A percentile compares a stretch with the other conserved stretches of the same genome.
Conservation (phyloP, 2,888 invertebrate species). For the Gortyna flavago region DNA sequence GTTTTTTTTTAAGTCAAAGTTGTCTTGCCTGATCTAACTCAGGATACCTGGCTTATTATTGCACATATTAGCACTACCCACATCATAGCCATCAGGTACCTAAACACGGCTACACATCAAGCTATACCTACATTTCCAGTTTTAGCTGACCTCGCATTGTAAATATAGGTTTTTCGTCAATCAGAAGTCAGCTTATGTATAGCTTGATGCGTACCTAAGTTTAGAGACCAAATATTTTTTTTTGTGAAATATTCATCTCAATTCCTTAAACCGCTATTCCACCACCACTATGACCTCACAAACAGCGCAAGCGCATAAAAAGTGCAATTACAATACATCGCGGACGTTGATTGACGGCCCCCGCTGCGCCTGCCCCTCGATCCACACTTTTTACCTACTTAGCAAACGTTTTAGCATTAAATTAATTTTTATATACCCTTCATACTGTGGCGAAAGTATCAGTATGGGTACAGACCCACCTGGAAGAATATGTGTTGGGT, state of each 20-base stretch:
- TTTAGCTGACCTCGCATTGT: too few relatives aligned
- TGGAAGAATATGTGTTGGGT: slow-evolving; percentile 43
- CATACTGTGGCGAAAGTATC: slow-evolving; percentile 36
- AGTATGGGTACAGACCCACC: slow-evolving; percentile 52
- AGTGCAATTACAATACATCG: slow-evolving; percentile 74
- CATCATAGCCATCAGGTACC: too few relatives aligned
- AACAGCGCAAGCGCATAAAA: slow-evolving; percentile 67
- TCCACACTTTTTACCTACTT: slow-evolving; percentile 76
- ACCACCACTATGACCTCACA: slow-evolving; percentile 30
- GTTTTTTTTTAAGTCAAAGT: too few relatives aligned
- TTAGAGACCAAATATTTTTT: too few relatives aligned
- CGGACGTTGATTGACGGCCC: slow-evolving; percentile 81
- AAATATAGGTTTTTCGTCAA: too few relatives aligned
- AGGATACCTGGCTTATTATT: too few relatives aligned
- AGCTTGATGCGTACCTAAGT: too few relatives aligned
- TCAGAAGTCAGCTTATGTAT: too few relatives aligned
- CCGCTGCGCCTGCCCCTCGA: slow-evolving; percentile 72
- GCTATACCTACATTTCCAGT: too few relatives aligned
- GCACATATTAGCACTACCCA: too few relatives aligned
- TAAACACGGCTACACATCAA: too few relatives aligned
- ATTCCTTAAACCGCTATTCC: slow-evolving; percentile 42
- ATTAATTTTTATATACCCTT: slow-evolving; percentile 63
- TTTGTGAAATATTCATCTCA: background rate
- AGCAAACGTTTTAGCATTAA: slow-evolving; percentile 72
- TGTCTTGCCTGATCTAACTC: too few relatives aligned